These are phyloP conservation scores for Zeugodacus cucurbitae DNA, from an alignment of 1,140 invertebrate species.

Conservation along the genomic window DNA sequence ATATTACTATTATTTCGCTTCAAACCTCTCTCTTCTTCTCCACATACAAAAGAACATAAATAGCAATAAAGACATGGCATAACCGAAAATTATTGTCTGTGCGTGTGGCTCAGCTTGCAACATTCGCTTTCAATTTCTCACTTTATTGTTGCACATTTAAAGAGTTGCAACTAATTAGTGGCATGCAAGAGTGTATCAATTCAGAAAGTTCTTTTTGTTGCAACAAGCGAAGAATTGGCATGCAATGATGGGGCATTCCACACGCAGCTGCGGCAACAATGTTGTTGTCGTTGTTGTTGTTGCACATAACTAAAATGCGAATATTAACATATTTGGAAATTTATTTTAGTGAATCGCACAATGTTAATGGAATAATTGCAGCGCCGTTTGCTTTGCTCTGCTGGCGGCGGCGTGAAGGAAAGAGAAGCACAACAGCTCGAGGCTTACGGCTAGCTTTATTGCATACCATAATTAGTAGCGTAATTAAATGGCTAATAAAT, in stretches of 20 bases:
- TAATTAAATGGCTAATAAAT: conserved; percentile 32
- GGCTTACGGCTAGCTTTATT: neutral
- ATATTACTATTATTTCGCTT: too few species aligned
- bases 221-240: neutral
- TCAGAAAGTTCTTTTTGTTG: neutral
- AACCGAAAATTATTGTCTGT: neutral
- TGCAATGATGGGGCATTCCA: neutral
- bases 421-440: neutral
- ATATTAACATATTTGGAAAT: neutral
- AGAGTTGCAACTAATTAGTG: neutral
- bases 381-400: too few species aligned
- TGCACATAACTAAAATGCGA: neutral
- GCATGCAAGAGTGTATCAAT: neutral
- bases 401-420: neutral
- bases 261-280: neutral
- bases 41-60: neutral
- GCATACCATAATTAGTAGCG: neutral
- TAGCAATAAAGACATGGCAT: neutral
- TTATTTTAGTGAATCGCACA: neutral
- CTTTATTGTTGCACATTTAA: neutral
- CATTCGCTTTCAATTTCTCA: neutral
- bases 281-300: neutral
- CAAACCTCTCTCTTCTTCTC: too few species aligned
- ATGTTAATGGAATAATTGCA: neutral
- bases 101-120: neutral